Percentiles rank a stretch among this genome's conserved stretches.
Evolutionary conservation across 2,113 vertebrate species (phyloP).

Genomic region (Herpailurus yagouaroundi): DNA sequence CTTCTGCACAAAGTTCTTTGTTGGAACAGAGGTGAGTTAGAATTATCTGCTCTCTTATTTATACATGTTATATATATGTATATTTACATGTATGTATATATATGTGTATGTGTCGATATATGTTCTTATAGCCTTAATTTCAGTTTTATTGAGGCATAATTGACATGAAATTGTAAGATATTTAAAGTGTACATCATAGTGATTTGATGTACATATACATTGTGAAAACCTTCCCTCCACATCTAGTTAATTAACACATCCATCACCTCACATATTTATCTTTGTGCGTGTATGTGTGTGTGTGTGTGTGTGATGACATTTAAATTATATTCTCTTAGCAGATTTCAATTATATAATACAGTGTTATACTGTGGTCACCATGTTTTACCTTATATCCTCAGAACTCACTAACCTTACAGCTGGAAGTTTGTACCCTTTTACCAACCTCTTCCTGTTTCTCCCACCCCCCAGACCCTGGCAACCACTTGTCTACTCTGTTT

Average conservation of each 20-base stretch:
- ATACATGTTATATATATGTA: background rate
- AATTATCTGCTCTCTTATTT: background rate
- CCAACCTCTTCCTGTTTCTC: background rate
- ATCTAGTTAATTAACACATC: background rate
- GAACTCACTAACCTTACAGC: background rate
- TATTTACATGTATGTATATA: background rate
- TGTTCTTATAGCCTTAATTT: background rate
- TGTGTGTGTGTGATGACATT: background rate
- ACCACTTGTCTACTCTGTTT: background rate
- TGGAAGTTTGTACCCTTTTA: background rate
- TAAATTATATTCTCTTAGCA: background rate
- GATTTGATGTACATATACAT: background rate
- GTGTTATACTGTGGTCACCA: background rate
- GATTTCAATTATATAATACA: background rate
- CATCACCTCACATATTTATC: background rate
- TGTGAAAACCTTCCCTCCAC: background rate
- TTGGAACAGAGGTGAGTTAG: slow-evolving; percentile 92
- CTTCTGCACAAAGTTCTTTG: slow-evolving; percentile 89
- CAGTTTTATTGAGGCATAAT: background rate
- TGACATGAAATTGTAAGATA: background rate
- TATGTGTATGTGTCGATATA: too few species aligned
- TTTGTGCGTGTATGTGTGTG: background rate
- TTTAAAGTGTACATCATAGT: background rate
- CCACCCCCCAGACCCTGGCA: background rate
- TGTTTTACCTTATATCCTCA: background rate